Evolutionary conservation across 2,797 vertebrate species (phyloP).

Genomic region (Scolopax bukidnonensis): DNA sequence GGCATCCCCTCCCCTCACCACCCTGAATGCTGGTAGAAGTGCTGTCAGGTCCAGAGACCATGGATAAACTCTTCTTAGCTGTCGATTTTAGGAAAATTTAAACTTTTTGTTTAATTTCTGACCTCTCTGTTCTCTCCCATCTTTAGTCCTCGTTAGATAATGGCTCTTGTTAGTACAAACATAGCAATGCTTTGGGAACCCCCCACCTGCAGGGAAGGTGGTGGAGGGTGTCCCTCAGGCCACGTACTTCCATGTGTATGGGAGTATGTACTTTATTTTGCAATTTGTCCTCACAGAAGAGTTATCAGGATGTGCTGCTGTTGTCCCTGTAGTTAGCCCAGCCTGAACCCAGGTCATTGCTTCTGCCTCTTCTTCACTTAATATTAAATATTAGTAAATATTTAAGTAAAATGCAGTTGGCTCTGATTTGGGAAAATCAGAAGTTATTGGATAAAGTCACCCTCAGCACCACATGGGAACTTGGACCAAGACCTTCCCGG

Average conservation of each 20-base stretch:
- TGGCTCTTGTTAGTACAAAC: neutral
- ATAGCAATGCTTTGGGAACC: fast-evolving
- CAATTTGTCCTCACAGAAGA: neutral
- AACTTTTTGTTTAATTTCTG: neutral
- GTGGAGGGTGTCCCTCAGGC: neutral
- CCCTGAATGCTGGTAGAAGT: neutral
- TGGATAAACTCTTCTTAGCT: neutral
- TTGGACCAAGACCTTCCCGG: fast-evolving
- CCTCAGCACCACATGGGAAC: fast-evolving
- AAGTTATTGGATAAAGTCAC: neutral
- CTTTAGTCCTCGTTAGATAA: neutral
- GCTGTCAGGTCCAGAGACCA: neutral
- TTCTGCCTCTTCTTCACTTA: neutral
- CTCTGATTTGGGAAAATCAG: neutral
- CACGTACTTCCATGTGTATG: neutral
- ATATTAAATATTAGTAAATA: neutral
- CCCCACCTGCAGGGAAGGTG: fast-evolving
- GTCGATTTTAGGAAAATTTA: neutral
- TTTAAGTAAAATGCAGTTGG: neutral
- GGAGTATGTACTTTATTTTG: neutral
- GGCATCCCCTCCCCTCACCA: neutral
- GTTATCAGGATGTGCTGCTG: neutral
- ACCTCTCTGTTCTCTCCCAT: neutral
- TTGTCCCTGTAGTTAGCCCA: fast-evolving
- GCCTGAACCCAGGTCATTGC: neutral